phyloP scores from a whole-genome alignment of 1,140 invertebrate genomes.

The Latrodectus geometricus region DNA sequence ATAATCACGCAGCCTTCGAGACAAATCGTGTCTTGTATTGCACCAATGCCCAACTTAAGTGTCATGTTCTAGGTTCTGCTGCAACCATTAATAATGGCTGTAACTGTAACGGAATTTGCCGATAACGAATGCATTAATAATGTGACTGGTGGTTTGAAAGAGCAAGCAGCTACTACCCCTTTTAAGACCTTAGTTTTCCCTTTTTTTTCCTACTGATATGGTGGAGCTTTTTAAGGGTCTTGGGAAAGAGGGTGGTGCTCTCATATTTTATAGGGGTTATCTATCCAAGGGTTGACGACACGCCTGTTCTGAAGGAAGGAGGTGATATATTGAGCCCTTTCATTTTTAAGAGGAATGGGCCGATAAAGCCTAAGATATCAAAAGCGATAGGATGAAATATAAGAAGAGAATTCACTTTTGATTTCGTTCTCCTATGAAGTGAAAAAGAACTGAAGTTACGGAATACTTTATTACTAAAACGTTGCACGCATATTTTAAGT shows the following conservation, averaged over 20 bases:
- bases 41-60: conserved; percentile 36
- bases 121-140: conserved; percentile 57
- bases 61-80: conserved; percentile 35
- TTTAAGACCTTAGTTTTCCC: background rate
- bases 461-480: too few species aligned
- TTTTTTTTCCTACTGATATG: background rate
- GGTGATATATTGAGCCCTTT: conserved; percentile 1
- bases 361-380: background rate
- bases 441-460: too few species aligned
- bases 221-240: background rate
- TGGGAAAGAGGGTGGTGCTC: conserved; percentile 6
- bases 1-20: conserved; percentile 12
- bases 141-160: background rate
- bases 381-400: background rate
- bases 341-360: background rate
- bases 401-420: too few species aligned
- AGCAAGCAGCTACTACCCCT: background rate
- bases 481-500: too few species aligned
- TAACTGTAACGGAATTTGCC: conserved; percentile 24
- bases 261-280: conserved; percentile 55
- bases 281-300: conserved; percentile 21
- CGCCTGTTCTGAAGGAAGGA: conserved; percentile 19
- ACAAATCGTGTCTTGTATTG: conserved; percentile 47
- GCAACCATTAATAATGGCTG: conserved; percentile 44
- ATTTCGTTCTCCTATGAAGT: too few species aligned